Conservation (phyloP, 2,888 invertebrate genomes). For the Mythimna loreyi region DNA sequence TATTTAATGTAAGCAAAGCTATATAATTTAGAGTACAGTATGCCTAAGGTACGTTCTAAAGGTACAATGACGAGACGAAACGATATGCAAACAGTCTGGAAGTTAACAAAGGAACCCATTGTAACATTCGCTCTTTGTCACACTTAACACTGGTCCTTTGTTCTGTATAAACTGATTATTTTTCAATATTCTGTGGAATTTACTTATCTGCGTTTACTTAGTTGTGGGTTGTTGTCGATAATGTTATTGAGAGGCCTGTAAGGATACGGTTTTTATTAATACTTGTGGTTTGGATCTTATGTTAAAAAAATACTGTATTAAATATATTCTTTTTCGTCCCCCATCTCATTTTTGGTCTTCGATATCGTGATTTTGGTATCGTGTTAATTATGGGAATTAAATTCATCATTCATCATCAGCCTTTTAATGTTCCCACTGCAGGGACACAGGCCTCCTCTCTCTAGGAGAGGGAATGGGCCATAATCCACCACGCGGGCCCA, state of each 20-base stretch:
- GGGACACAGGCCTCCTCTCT: no score
- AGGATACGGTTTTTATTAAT: constrained; percentile 9
- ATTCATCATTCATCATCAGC: no score
- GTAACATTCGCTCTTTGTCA: constrained; percentile 40
- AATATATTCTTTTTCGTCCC: no score
- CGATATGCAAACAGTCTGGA: constrained; percentile 52
- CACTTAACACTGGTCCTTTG: constrained; percentile 47
- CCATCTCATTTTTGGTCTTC: no score
- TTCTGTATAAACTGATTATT: constrained; percentile 49
- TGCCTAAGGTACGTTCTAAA: neutral
- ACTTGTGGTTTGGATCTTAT: no score
- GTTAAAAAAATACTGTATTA: no score
- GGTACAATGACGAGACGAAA: constrained; percentile 24
- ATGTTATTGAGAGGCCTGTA: neutral
- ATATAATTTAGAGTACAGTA: constrained; percentile 1
- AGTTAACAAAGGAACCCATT: constrained; percentile 40
- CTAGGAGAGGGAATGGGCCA: no score
- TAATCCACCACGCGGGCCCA: no score
- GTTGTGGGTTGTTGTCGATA: constrained; percentile 27
- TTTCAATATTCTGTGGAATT: constrained; percentile 44
- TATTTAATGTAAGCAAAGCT: neutral
- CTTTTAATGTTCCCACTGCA: no score
- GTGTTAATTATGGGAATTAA: no score
- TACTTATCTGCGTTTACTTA: constrained; percentile 43
- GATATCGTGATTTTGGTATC: no score